phyloP scores from a whole-genome alignment of 2,888 invertebrate species.

The Eucriotettix oculatus region DNA sequence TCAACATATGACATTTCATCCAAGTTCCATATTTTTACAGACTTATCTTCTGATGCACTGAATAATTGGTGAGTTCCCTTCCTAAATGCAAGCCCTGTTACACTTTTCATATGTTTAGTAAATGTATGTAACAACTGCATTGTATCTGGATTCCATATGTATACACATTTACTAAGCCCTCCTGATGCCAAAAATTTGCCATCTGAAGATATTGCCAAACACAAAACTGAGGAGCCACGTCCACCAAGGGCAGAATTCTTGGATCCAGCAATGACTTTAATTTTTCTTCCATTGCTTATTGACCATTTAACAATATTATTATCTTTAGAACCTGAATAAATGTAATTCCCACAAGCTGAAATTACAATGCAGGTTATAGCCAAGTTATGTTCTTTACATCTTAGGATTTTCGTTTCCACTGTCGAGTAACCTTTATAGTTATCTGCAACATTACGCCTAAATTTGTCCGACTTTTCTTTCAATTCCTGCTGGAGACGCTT shows the following conservation, averaged over 20 bases:
- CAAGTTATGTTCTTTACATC: conserved; percentile 60
- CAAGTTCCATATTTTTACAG: conserved; percentile 54
- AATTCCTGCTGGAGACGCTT: conserved; percentile 68
- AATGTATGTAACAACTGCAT: conserved; percentile 64
- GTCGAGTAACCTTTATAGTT: conserved; percentile 28
- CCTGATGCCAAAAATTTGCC: conserved; percentile 65
- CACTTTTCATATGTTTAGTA: conserved; percentile 54
- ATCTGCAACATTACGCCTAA: conserved; percentile 59
- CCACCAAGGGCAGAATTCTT: background rate
- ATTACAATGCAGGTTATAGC: conserved; percentile 68
- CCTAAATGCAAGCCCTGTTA: conserved; percentile 69
- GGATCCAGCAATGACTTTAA: conserved; percentile 19
- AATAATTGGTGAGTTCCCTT: conserved; percentile 70
- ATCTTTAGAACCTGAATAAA: conserved; percentile 80
- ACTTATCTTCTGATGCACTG: conserved; percentile 34
- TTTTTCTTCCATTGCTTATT: conserved; percentile 41
- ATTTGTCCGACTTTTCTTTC: conserved; percentile 67
- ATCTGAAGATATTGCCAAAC: conserved; percentile 61
- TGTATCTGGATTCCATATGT: conserved; percentile 68
- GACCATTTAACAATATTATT: conserved; percentile 73
- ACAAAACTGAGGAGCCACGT: conserved; percentile 30
- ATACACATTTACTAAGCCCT: conserved; percentile 49
- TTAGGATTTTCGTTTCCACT: conserved; percentile 33
- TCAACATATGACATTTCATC: conserved; percentile 95
- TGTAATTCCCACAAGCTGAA: conserved; percentile 48